These are phyloP conservation scores for Cariama cristata DNA, from an alignment of 2,113 vertebrate genomes.

Conservation along the genomic window DNA sequence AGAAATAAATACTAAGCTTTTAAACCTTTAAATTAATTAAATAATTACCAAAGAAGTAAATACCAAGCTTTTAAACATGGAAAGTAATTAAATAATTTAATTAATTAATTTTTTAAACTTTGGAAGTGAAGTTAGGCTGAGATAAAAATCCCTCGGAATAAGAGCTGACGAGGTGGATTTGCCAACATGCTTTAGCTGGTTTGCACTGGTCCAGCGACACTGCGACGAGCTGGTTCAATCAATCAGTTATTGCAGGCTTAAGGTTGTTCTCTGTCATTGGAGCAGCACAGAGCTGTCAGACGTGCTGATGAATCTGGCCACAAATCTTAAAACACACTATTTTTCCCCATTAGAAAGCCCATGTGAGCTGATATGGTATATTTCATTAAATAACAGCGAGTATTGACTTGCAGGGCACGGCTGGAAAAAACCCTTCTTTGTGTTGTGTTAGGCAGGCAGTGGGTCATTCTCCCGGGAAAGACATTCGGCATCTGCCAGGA, in stretches of 20 bases:
- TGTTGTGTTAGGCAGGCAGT: neutral
- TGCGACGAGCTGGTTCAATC: neutral
- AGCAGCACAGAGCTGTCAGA: conserved; percentile 27
- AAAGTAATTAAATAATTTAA: neutral
- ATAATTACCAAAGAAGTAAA: neutral
- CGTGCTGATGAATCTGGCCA: neutral
- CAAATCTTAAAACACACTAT: conserved; percentile 14
- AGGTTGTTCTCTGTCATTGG: conserved; percentile 40
- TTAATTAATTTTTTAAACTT: neutral
- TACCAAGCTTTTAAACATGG: neutral
- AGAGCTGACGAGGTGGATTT: neutral
- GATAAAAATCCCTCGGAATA: neutral
- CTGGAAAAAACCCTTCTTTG: conserved; percentile 1
- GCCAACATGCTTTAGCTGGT: neutral
- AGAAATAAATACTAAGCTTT: neutral
- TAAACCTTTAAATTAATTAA: neutral
- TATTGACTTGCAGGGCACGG: conserved; percentile 26
- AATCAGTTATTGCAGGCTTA: conserved; percentile 17
- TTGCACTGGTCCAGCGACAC: neutral
- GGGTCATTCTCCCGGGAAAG: neutral
- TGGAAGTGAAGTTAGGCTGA: neutral
- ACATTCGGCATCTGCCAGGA: neutral
- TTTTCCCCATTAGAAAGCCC: neutral
- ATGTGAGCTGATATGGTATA: conserved; percentile 10
- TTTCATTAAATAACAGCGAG: conserved; percentile 44